A percentile compares a stretch with the other conserved stretches of the same genome.
phyloP scores from a whole-genome alignment of 92 coral and sea anemone species.

The Chrysogorgia sp. region DNA sequence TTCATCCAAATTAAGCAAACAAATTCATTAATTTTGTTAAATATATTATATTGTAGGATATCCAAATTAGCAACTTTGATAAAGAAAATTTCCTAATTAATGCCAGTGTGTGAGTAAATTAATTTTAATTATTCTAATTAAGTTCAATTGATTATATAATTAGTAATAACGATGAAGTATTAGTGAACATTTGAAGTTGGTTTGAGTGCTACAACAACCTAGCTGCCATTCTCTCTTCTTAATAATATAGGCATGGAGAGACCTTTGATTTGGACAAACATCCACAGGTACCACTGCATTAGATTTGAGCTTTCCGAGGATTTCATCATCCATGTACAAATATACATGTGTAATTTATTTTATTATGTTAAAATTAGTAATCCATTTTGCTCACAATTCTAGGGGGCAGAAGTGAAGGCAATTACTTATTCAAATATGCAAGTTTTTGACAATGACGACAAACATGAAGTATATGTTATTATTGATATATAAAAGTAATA shows the following conservation, averaged over 20 bases:
- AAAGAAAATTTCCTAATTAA: constrained; percentile 78
- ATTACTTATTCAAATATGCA: constrained; percentile 98
- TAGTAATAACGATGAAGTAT: no score
- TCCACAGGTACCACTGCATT: constrained; percentile 77
- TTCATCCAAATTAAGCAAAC: no score
- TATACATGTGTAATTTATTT: background rate
- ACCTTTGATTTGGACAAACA: constrained; percentile 80
- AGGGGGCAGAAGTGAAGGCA: constrained; percentile 98
- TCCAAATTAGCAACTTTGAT: constrained; percentile 87
- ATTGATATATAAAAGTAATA: constrained; percentile 91
- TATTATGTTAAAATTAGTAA: background rate
- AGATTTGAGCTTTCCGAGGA: background rate
- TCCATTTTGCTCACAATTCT: background rate
- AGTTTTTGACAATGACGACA: constrained; percentile 68
- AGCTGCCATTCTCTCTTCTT: constrained; percentile 9
- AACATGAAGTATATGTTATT: constrained; percentile 91
- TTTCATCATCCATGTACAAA: background rate
- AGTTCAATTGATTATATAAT: no score
- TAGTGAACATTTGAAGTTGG: no score
- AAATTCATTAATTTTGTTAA: no score
- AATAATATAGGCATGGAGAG: constrained; percentile 77
- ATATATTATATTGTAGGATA: constrained; percentile 59
- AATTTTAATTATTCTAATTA: no score
- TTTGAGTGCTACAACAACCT: background rate
- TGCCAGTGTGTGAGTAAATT: constrained; percentile 76